Evolutionary conservation across 2,797 vertebrate genomes (phyloP), one percentile per base, ranked within the genome.

Genomic region (Lepidocolaptes lacrymiger): DNA sequence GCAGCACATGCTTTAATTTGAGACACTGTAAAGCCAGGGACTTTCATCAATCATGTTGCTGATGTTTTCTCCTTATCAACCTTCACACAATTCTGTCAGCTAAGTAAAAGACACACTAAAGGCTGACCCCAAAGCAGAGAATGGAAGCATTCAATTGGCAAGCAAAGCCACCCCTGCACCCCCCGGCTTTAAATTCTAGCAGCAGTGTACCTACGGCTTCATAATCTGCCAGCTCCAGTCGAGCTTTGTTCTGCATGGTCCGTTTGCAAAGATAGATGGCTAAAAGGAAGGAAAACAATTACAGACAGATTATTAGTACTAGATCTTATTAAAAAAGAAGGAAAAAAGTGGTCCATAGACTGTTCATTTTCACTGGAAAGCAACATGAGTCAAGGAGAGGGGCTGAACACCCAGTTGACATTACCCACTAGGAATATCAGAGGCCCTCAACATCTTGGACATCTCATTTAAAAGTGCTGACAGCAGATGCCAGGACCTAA

Each of bases 191-290:
- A 59, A 95, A 91, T 63, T 91, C 77, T 91, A 95, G 94, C 96
- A 97, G 95, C 86, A 78, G 95, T 96, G 79, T 97, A 99, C 99
- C 99, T 98, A 99, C 99, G 64, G 99, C 99, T 98, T 99, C 99
- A 79, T 99, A 99, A 97, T 99, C 99, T 3, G 99, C 99, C 39
- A 99, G 96, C 97, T 99, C 99, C 95, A 99, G 98, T 86, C 99
- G 98, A 78, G 99, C 99, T 98, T 99, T 99, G 91, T 99, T 99
- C 98, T 99, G 99, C 99, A 99, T 99, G 95, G 99, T 99, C 97
- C 99, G 98, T 97, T 99, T 99, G 97, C 99, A 99, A 97, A 99
- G 98, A 97, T 99, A 99, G 97, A 99, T 99, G 95, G 99, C 99
- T 99, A 80, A 80, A 87, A 80, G 77, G 69, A 96, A 19, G 49